Base-by-base conservation (phyloP, 2,113 vertebrate genomes). In the Pseudorasbora parva region DNA sequence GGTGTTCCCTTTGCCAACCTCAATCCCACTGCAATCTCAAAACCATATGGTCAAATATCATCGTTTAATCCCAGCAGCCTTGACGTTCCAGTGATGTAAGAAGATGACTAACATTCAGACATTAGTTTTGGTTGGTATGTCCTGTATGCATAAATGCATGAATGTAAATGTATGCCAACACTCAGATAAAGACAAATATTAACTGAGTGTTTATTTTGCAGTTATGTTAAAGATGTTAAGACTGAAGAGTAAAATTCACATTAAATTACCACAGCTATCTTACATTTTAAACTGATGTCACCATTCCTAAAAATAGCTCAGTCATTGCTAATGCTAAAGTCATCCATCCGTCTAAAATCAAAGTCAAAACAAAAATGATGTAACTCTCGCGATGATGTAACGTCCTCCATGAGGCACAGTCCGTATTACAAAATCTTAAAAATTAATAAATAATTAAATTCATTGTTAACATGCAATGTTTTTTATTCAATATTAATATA, bases 1-100 rank as follows among this genome's bases (percentile, higher is more conserved):
- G 15, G 81, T 62, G 82, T 85, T 84, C 45, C 83, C 23, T 56
- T 23, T 14, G 71, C 86, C 86, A 87, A 78, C 83, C 86, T 75
- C 73, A 49, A 6, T 33, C 78, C 60, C 86, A 82, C 78, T 88
- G 85, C 72, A 49, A 85, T 60, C 80, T 83, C 51, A 81, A 69
- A 73, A 75, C 41, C 80, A 23, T 17, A 3, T 75, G 47, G 19
- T 33, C 2, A 43, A 80, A 82, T 68, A 25, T 7, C 2, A 51
- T 15, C 71, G 85, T 62, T n/a, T 82, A 84, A 41, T 80, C 62
- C 82, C 56, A 10, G 66, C 15, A 2, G 17, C n/a, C 66, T 49
- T 82, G 60, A 73, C 43, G n/a, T 43, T 15, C 10, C 15, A 15
- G 51, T 68, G 54, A 81, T 41, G 21, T 45, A 45, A 72, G 21